These are phyloP conservation scores for Tapirus indicus DNA, from an alignment of 2,797 vertebrate genomes.

Conservation along the genomic window DNA sequence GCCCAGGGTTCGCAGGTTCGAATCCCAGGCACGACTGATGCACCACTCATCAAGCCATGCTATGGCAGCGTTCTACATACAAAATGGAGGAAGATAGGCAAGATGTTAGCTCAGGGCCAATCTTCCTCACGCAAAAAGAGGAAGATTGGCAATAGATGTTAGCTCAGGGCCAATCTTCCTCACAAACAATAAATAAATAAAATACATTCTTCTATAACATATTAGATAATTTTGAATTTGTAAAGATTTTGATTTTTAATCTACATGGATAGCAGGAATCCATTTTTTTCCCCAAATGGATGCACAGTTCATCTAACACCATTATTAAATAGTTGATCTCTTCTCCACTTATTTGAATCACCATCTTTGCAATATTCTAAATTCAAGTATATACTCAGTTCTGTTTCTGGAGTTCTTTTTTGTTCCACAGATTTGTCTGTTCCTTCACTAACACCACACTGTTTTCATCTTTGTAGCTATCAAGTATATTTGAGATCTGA, in stretches of 20 bases:
- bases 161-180: no score
- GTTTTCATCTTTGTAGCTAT: not conserved
- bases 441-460: not conserved
- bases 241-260: constrained; percentile 33
- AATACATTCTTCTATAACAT: not conserved
- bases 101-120: no score
- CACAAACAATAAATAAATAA: not conserved
- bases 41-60: no score
- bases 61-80: no score
- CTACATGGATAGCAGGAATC: not conserved
- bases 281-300: not conserved
- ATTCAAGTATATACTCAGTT: not conserved
- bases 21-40: no score
- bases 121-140: no score
- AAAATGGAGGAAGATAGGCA: no score
- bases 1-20: no score
- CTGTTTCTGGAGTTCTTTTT: not conserved
- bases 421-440: not conserved
- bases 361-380: not conserved
- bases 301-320: not conserved
- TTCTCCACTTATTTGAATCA: not conserved
- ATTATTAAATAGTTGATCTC: not conserved
- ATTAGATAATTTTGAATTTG: not conserved
- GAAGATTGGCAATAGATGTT: no score
- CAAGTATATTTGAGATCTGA: not conserved